Base-by-base conservation (phyloP, 2,888 invertebrate genomes). In the Criorhina ranunculi region DNA sequence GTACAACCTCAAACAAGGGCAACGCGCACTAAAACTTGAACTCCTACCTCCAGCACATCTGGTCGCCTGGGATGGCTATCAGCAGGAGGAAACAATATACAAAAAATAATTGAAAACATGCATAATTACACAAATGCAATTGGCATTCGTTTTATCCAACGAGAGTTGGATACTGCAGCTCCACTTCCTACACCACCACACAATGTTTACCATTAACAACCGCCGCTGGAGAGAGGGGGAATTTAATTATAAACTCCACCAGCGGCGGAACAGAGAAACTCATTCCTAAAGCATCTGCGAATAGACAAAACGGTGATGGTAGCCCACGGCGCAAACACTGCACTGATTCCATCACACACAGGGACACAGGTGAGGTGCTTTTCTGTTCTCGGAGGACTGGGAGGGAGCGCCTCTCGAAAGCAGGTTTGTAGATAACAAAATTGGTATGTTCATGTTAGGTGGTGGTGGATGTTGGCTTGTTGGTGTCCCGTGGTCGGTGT, bases 111-210 rank as follows among this genome's bases (percentile, higher is more conserved):
- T 80, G 85, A 70, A 80, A 85, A 80, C 80, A 75, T 80, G 80
- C 85, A 85, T 85, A 85, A 85, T 85, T 85, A 85, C 85, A 85
- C 85, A 85, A 80, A 66, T 76, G 57, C 80, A 85, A 80, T 76
- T 85, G 75, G 67, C 62, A 82, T 77, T n/a, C 70, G 81, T 51
- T 64, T 24, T 53, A 17, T 60, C 53, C 46, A 46, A 69, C 44
- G 73, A 69, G 51, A n/a, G n/a, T n/a, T n/a, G n/a, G n/a, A n/a
- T n/a, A n/a, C n/a, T 64, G 51, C 33, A 55, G 44, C 31, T 49
- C 70, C 44, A 80, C 80, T 85, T 76, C 85, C 85, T 85, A 80
- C 80, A 51, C 24, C 24, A 4, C 24, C 70, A 46, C 55, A n/a
- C 72, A 60, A 35, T 72, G 60, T 53, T 78, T 59, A 59, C 66